phyloP scores from a whole-genome alignment of 2,888 invertebrate species.

The Leistus spinibarbis region DNA sequence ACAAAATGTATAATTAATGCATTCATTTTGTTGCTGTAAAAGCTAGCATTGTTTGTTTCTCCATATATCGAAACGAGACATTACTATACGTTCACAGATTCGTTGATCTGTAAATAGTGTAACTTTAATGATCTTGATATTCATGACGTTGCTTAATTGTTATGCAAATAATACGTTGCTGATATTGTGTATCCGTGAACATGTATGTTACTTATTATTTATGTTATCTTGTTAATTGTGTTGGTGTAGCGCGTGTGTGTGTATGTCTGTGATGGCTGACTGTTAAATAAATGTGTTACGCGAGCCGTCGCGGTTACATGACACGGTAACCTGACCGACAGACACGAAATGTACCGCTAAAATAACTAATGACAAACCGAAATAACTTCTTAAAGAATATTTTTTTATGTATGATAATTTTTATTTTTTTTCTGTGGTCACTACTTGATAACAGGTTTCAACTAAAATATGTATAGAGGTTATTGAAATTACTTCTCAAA shows the following conservation, averaged over 20 bases:
- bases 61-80: too few relatives aligned
- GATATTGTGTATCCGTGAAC: background rate
- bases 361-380: background rate
- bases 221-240: background rate
- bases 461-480: too few relatives aligned
- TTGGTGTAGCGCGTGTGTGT: too few relatives aligned
- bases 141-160: background rate
- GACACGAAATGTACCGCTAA: background rate
- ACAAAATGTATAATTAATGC: too few relatives aligned
- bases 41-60: too few relatives aligned
- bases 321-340: background rate
- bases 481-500: background rate
- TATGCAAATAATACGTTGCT: background rate
- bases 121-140: background rate
- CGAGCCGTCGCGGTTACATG: background rate
- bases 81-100: too few relatives aligned
- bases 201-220: background rate
- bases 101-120: background rate
- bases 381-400: background rate
- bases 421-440: too few relatives aligned
- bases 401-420: background rate
- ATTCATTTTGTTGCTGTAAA: too few relatives aligned
- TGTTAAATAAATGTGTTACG: background rate
- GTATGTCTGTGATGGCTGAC: background rate
- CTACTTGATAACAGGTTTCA: too few relatives aligned